Evolutionary conservation across 2,797 vertebrate genomes (phyloP).

Genomic region (Microchirus variegatus): DNA sequence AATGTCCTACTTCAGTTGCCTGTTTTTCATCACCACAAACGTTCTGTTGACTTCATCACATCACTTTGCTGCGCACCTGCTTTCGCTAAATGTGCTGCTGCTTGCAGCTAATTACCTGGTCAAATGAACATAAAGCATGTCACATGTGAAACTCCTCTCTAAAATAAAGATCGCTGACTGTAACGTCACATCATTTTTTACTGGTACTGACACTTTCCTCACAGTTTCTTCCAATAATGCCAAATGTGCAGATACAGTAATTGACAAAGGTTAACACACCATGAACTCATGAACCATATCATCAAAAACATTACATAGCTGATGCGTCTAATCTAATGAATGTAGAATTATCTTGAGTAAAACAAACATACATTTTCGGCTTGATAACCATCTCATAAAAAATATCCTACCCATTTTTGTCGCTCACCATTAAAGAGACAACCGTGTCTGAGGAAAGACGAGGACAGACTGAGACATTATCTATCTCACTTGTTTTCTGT

Average conservation of each 20-base stretch:
- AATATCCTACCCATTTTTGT: constrained; percentile 1
- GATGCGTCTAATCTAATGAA: not conserved
- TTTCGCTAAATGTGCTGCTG: constrained; percentile 30
- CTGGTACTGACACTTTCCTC: not conserved
- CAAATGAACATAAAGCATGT: not conserved
- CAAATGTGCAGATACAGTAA: not conserved
- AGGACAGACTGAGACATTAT: constrained; percentile 16
- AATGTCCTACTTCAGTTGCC: constrained; percentile 63
- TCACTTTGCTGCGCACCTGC: constrained; percentile 17
- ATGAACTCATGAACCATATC: not conserved
- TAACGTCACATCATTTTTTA: not conserved
- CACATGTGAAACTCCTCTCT: too few relatives aligned
- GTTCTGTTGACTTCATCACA: constrained; percentile 12
- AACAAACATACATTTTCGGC: constrained; percentile 32
- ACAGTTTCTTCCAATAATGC: constrained; percentile 8
- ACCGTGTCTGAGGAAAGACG: constrained; percentile 5
- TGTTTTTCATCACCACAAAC: constrained; percentile 59
- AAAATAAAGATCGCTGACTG: constrained; percentile 13
- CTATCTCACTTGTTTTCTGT: constrained; percentile 26
- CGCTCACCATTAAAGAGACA: not conserved
- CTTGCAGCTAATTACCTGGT: constrained; percentile 21
- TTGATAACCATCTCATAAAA: not conserved
- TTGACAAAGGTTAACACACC: not conserved
- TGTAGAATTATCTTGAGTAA: not conserved
- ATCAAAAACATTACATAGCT: not conserved